phyloP scores from a whole-genome alignment of 2,888 invertebrate genomes.

The Acanthococcus lagerstroemiae region DNA sequence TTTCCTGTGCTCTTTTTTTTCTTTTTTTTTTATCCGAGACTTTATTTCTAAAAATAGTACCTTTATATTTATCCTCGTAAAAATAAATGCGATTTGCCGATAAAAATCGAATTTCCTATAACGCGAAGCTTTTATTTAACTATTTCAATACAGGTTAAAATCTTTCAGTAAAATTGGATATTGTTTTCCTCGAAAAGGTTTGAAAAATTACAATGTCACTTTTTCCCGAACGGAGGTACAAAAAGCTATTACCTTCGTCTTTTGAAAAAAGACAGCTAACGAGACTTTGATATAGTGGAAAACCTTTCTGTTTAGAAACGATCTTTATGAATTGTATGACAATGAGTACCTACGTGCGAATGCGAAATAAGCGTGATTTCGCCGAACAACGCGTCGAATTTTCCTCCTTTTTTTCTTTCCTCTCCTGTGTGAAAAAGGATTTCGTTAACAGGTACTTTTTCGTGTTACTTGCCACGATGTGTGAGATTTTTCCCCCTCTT shows the following conservation, averaged over 20 bases:
- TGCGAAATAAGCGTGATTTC: neutral
- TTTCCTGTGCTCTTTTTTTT: neutral
- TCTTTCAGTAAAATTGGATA: conserved; percentile 27
- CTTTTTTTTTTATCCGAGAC: neutral
- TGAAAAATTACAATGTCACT: conserved; percentile 21
- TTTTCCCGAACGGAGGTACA: conserved; percentile 8
- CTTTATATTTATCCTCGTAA: conserved; percentile 23
- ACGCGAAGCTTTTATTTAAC: conserved; percentile 30
- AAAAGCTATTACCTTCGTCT: conserved; percentile 23
- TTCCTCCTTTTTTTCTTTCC: too few species aligned
- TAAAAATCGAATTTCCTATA: conserved; percentile 19
- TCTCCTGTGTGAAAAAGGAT: too few species aligned
- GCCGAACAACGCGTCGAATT: neutral
- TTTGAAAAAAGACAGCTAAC: conserved; percentile 22
- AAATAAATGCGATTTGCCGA: conserved; percentile 28
- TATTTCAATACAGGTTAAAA: conserved; percentile 29
- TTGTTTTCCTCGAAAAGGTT: conserved; percentile 25
- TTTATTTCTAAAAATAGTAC: conserved; percentile 5
- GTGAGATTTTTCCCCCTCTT: too few species aligned
- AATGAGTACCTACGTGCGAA: neutral
- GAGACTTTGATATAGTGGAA: conserved; percentile 22
- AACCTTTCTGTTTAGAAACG: conserved; percentile 18
- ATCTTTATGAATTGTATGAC: neutral
- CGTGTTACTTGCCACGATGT: too few species aligned
- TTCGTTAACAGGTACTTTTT: too few species aligned